phyloP scores from a whole-genome alignment of 2,113 vertebrate species.

The Brienomyrus longianalis region DNA sequence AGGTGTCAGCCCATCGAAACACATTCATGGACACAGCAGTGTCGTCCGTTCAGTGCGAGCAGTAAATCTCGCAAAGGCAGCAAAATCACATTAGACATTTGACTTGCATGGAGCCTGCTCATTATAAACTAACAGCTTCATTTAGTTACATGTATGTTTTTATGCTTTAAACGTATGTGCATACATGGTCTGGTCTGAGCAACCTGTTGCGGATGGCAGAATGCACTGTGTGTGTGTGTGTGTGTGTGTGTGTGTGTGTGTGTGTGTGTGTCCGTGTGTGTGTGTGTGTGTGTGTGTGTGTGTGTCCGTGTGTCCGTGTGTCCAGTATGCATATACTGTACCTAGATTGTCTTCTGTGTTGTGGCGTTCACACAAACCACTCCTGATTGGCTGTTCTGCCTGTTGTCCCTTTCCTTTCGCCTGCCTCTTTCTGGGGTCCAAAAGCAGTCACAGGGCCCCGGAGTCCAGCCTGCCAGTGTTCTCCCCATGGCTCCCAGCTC shows the following conservation, averaged over 20 bases:
- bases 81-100: constrained; percentile 30
- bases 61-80: constrained; percentile 22
- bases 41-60: constrained; percentile 7
- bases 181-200: constrained; percentile 28
- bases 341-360: background rate
- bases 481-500: constrained; percentile 37
- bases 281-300: background rate
- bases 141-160: background rate
- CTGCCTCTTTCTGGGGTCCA: constrained; percentile 28
- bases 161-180: constrained; percentile 36
- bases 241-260: background rate
- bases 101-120: constrained; percentile 40
- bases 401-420: constrained; percentile 27
- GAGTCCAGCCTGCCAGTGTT: constrained; percentile 39
- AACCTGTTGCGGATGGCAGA: background rate
- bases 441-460: constrained; percentile 45
- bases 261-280: background rate
- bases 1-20: background rate
- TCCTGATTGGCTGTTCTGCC: background rate
- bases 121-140: constrained; percentile 30
- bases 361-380: background rate
- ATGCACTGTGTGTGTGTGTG: background rate
- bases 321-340: background rate
- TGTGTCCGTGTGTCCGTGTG: background rate
- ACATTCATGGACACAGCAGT: constrained; percentile 21